Evolutionary conservation across 2,888 invertebrate genomes (phyloP).

Genomic region (Thecocarcelia acutangulata): DNA sequence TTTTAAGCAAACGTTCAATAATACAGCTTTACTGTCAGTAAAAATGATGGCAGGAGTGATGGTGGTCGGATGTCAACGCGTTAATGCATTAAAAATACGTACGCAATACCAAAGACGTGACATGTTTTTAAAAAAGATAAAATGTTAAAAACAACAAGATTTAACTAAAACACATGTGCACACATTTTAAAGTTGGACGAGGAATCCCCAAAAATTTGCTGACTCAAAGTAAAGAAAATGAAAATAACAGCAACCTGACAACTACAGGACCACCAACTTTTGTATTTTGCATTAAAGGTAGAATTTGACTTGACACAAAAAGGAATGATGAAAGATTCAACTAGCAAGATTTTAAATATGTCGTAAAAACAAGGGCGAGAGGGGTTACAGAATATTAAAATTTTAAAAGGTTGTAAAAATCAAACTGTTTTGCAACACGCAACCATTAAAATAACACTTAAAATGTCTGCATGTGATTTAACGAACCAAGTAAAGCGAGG

Average conservation of each 20-base stretch:
- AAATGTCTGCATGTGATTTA: slow-evolving; percentile 57
- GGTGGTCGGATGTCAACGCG: slow-evolving; percentile 22
- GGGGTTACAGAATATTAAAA: not conserved
- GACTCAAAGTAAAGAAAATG: slow-evolving; percentile 51
- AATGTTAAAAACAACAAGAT: slow-evolving; percentile 40
- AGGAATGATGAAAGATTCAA: slow-evolving; percentile 20
- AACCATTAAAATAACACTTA: slow-evolving; percentile 60
- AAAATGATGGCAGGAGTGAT: not conserved
- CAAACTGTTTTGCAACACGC: slow-evolving; percentile 41
- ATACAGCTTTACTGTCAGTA: not conserved
- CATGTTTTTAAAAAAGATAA: slow-evolving; percentile 46
- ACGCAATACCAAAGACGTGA: slow-evolving; percentile 65
- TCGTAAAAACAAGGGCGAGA: not conserved
- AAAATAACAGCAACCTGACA: slow-evolving; percentile 33
- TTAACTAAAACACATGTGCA: slow-evolving; percentile 16
- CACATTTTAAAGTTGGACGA: not conserved
- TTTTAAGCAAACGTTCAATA: slow-evolving; percentile 50
- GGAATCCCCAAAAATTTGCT: slow-evolving; percentile 49
- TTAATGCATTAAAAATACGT: slow-evolving; percentile 68
- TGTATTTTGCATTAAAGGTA: slow-evolving; percentile 22
- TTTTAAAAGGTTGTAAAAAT: not conserved
- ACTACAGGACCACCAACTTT: slow-evolving; percentile 13
- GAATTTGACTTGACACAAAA: slow-evolving; percentile 39
- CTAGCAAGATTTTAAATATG: not conserved
- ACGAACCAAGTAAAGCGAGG: not conserved